Percentiles rank a stretch among this genome's conserved stretches.
Evolutionary conservation across 2,113 vertebrate species (phyloP).

Genomic region (Myotis lucifugus): DNA sequence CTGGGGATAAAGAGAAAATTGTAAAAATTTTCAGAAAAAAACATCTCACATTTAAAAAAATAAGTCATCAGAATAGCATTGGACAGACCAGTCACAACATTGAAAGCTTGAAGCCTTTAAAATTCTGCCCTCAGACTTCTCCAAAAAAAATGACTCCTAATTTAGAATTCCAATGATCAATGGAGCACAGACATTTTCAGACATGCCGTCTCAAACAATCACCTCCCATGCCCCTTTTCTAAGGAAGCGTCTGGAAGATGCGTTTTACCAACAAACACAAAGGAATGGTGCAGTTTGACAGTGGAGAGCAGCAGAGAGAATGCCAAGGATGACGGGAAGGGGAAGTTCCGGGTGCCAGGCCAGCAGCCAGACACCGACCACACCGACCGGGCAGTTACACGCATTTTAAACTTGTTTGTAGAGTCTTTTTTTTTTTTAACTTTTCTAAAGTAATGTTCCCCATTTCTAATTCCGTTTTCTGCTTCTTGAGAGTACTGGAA

Average conservation of each 20-base stretch:
- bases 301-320: background rate
- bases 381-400: background rate
- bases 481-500: background rate
- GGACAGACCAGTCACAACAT: background rate
- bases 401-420: constrained; percentile 35
- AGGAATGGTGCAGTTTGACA: background rate
- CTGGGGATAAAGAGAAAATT: background rate
- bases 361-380: too few relatives aligned
- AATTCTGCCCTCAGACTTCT: background rate
- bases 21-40: background rate
- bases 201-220: background rate
- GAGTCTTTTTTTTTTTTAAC: constrained; percentile 42
- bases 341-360: background rate
- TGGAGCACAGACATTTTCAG: constrained; percentile 4
- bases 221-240: background rate
- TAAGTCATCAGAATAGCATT: background rate
- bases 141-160: background rate
- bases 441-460: constrained; percentile 61
- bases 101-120: background rate
- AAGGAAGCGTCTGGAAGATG: constrained; percentile 10
- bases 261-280: background rate
- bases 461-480: constrained; percentile 68
- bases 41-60: background rate
- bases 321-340: background rate
- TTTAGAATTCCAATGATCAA: background rate